phyloP scores from a whole-genome alignment of 1,140 invertebrate genomes.

The Gonioctena quinquepunctata region DNA sequence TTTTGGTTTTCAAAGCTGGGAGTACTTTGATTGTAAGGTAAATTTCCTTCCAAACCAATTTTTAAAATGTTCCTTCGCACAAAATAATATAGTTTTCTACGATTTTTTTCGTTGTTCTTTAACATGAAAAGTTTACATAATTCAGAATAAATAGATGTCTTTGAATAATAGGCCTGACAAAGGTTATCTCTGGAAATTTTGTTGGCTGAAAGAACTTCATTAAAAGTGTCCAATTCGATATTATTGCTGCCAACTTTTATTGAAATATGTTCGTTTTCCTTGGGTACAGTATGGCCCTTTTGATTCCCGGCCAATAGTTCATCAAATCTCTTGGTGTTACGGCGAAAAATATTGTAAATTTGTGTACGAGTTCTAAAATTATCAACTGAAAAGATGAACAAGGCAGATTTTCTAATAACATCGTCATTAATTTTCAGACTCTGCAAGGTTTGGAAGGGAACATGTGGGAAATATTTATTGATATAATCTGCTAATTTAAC shows the following conservation, averaged over 20 bases:
- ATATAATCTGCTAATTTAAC: neutral
- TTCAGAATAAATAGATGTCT: neutral
- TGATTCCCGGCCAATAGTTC: neutral
- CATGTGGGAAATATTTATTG: neutral
- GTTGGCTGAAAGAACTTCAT: neutral
- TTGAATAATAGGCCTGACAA: neutral
- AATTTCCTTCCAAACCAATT: neutral
- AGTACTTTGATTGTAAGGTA: too few relatives aligned
- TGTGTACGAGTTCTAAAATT: neutral
- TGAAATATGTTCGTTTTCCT: neutral
- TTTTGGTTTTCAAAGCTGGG: too few relatives aligned
- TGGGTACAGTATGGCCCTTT: neutral
- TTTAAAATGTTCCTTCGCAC: neutral
- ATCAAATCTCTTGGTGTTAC: neutral
- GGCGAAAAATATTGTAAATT: neutral
- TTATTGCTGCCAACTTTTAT: neutral
- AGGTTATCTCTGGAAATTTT: neutral
- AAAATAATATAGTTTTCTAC: neutral
- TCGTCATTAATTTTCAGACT: neutral
- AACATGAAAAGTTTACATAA: neutral
- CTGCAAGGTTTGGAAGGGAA: neutral
- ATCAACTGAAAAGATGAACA: neutral
- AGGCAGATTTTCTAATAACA: neutral
- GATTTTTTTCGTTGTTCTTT: neutral
- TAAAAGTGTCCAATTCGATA: neutral